phyloP scores from a whole-genome alignment of 2,113 vertebrate species.

The Campylorhamphus procurvoides region DNA sequence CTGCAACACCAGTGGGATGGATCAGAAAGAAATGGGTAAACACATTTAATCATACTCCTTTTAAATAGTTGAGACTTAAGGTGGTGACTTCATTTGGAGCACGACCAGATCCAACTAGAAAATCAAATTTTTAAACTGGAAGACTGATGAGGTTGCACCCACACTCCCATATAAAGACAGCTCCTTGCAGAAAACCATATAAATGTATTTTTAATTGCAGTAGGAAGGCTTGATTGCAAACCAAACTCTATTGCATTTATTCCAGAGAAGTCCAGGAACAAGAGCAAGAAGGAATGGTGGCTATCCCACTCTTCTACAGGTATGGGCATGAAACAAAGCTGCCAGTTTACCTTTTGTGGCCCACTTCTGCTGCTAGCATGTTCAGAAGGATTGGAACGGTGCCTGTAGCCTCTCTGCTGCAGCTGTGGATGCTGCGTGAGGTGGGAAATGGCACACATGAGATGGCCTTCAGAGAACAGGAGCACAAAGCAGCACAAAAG shows the following conservation, averaged over 20 bases:
- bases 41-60: not conserved
- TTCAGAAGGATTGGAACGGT: not conserved
- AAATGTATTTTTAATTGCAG: not conserved
- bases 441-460: rapidly evolving
- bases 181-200: not conserved
- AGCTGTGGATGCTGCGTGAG: not conserved
- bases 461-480: not conserved
- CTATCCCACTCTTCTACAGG: not conserved
- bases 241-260: not conserved
- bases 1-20: not conserved
- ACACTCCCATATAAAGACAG: not conserved
- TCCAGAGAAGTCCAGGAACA: not conserved
- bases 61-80: not conserved
- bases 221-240: not conserved
- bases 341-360: not conserved
- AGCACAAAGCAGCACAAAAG: not conserved
- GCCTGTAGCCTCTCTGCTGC: not conserved
- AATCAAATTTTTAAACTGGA: not conserved
- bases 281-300: not conserved
- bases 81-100: not conserved
- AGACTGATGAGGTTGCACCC: not conserved
- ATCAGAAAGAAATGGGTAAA: not conserved
- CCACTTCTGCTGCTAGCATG: not conserved
- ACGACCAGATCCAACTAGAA: not conserved
- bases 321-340: not conserved